Base-by-base conservation (phyloP, 2,113 vertebrate species). In the Brachyhypopomus occidentalis region DNA sequence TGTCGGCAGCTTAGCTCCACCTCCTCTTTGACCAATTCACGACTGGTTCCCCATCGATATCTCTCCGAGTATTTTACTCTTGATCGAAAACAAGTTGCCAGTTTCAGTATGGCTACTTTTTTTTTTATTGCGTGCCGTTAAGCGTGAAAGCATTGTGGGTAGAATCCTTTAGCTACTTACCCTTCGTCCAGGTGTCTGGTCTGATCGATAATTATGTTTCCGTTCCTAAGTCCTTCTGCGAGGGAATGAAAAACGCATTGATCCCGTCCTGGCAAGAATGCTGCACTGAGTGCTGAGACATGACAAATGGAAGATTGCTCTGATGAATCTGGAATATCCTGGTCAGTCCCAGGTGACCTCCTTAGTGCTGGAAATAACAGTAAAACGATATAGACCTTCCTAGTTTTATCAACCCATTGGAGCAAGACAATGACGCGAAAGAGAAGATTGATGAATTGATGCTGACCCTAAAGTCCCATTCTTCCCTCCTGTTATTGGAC, bases 131-230 rank as follows among this genome's bases (percentile, higher is more conserved):
- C 72, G 41, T 72, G 72, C 56, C 12, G 52, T 72, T 72, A 76
- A 22, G 59, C 74, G 63, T 45, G 12, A 72, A 36, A 77, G 72
- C 62, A 56, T 36, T 38, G 36, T 52, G 34, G 74, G 73, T 63
- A 58, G 73, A 78, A 76, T 62, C 62, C 67, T 80, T 72, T 22
- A 59, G 77, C 80, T 85, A 75, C 63, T 83, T 83, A 79, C 73
- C 30, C 69, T 55, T 66, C 41, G 52, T 80, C 80, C 56, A 66
- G 72, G 74, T 34, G 48, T 77, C 34, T 52, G 30, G 66, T 66
- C 63, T 72, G 74, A 85, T 85, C 80, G 69, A 85, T 85, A 85
- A 62, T 66, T 63, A 83, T 67, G 66, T 48, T 85, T 58, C 77
- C 58, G 56, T 80, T 85, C 72, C 27, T 45, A 60, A 80, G 72